A percentile compares a stretch with the other conserved stretches of the same genome.
Conservation (phyloP, 2,797 vertebrate genomes). For the Gallirallus australis region DNA sequence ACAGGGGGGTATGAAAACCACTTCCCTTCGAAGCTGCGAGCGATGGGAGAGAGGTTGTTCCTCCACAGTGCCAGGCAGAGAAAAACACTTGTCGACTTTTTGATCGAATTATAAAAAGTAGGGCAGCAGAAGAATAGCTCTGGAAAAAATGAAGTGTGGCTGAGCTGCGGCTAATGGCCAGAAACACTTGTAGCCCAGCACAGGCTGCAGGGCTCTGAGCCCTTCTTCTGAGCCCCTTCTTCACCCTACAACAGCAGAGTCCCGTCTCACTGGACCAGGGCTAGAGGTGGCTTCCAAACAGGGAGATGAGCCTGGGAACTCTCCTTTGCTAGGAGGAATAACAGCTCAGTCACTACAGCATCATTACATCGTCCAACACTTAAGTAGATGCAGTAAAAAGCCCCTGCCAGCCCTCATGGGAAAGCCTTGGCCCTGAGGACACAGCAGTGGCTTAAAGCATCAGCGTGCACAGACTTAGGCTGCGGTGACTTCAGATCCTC, state of each 20-base stretch:
- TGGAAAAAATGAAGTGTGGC: not conserved
- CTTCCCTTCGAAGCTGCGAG: not conserved
- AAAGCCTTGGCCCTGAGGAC: not conserved
- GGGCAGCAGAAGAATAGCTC: not conserved
- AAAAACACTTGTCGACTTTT: not conserved
- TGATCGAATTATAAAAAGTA: not conserved
- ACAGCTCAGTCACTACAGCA: not conserved
- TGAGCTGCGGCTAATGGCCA: not conserved
- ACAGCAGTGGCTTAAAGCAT: not conserved
- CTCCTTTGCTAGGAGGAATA: not conserved
- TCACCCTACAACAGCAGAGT: not conserved
- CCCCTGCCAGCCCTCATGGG: not conserved
- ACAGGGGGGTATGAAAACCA: not conserved
- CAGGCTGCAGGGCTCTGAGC: not conserved
- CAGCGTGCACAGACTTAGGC: not conserved
- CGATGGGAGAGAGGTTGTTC: not conserved
- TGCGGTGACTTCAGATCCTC: not conserved
- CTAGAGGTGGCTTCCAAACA: not conserved
- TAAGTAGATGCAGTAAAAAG: not conserved
- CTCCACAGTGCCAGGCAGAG: not conserved
- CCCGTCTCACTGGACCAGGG: not conserved
- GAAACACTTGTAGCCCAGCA: not conserved
- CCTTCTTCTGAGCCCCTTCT: not conserved
- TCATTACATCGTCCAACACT: not conserved
- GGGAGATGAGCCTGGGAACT: not conserved